These are phyloP conservation scores for Antheraea pernyi DNA, from an alignment of 1,140 invertebrate species.

Conservation along the genomic window DNA sequence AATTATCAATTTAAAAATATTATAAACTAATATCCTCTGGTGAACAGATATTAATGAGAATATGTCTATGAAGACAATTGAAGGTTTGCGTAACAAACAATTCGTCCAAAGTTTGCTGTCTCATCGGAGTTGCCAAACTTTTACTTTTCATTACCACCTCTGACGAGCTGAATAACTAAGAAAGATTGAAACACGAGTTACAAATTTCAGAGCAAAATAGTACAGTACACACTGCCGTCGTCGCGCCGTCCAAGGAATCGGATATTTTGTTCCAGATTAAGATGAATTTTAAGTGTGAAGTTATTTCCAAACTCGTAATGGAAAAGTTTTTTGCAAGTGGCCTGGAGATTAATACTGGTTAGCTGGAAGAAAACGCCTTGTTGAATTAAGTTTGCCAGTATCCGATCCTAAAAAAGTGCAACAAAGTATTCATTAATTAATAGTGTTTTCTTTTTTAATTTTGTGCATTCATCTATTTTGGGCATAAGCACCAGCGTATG, in stretches of 20 bases:
- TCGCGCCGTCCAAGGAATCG: slow-evolving; percentile 36
- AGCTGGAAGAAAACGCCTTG: too few species aligned
- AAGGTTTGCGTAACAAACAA: background rate
- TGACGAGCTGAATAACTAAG: background rate
- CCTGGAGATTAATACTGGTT: too few species aligned
- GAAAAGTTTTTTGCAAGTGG: slow-evolving; percentile 57
- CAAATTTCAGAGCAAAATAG: slow-evolving; percentile 30
- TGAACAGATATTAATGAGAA: background rate
- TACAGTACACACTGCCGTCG: too few species aligned
- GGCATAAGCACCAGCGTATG: too few species aligned
- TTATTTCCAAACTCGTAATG: slow-evolving; percentile 47
- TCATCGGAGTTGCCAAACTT: slow-evolving; percentile 7
- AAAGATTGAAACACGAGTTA: slow-evolving; percentile 22
- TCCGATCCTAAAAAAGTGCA: too few species aligned
- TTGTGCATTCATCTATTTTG: too few species aligned
- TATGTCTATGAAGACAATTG: background rate
- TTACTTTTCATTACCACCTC: slow-evolving; percentile 7
- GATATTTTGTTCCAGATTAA: slow-evolving; percentile 55
- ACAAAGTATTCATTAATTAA: too few species aligned
- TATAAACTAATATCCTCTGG: background rate
- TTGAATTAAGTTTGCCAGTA: too few species aligned
- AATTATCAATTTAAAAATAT: too few species aligned
- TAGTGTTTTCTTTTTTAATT: too few species aligned
- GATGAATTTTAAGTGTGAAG: slow-evolving; percentile 51
- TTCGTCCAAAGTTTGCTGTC: background rate